A percentile compares a stretch with the other conserved stretches of the same genome.
These are phyloP conservation scores for Strix aluco DNA, from an alignment of 2,113 vertebrate genomes.

Conservation along the genomic window DNA sequence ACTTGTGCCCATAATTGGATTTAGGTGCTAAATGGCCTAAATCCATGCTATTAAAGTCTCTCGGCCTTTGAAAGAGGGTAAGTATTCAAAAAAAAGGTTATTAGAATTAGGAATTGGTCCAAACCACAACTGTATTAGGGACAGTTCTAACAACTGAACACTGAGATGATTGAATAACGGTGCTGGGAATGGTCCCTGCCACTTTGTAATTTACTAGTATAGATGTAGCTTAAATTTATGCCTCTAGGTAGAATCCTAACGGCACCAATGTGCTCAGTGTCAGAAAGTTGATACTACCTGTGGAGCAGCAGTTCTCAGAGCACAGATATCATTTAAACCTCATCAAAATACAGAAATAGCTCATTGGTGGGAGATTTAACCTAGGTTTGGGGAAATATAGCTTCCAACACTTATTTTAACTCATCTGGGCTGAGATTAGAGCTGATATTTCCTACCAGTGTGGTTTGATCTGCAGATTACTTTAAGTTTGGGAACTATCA, in stretches of 20 bases:
- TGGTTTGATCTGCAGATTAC: background rate
- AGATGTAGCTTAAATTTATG: background rate
- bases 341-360: constrained; percentile 5
- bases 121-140: background rate
- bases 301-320: background rate
- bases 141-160: background rate
- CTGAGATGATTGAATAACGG: background rate
- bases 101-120: background rate
- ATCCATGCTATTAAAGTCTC: background rate
- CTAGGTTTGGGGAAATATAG: background rate
- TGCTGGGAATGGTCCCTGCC: background rate
- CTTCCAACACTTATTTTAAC: background rate
- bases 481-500: background rate
- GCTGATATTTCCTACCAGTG: background rate
- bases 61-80: background rate
- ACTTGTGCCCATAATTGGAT: background rate
- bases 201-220: background rate
- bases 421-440: background rate
- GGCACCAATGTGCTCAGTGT: background rate
- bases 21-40: background rate
- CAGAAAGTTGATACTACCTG: background rate
- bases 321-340: background rate
- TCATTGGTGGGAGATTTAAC: background rate
- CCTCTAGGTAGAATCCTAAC: background rate
- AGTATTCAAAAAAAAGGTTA: background rate